These are phyloP conservation scores for human (Homo sapiens) DNA, from an alignment of 2,113 vertebrate genomes.

Conservation along the genomic window GRCh38 chr5:180279501-180280000, in stretches of 20 bases:
- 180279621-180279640: background rate
- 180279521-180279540: background rate
- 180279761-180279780: slow-evolving; percentile 80
- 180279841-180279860: slow-evolving; percentile 84
- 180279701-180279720: background rate
- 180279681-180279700: background rate
- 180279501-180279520: background rate
- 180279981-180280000: slow-evolving; percentile 83
- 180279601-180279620: slow-evolving; percentile 13
- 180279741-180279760: slow-evolving; percentile 68
- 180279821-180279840: slow-evolving; percentile 80
- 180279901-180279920: slow-evolving; percentile 83
- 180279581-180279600: background rate
- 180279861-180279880: slow-evolving; percentile 82
- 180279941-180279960: slow-evolving; percentile 85
- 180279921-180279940: slow-evolving; percentile 83
- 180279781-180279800: slow-evolving; percentile 83
- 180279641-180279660: slow-evolving; percentile 20
- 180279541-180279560: background rate
- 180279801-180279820: slow-evolving; percentile 82
- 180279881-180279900: slow-evolving; percentile 84
- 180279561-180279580: background rate
- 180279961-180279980: slow-evolving; percentile 84
- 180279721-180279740: slow-evolving; percentile 42
- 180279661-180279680: slow-evolving; percentile 32